Evolutionary conservation across 2,797 vertebrate species (phyloP), one percentile per base, ranked within the genome.

Genomic region (Danio aesculapii): DNA sequence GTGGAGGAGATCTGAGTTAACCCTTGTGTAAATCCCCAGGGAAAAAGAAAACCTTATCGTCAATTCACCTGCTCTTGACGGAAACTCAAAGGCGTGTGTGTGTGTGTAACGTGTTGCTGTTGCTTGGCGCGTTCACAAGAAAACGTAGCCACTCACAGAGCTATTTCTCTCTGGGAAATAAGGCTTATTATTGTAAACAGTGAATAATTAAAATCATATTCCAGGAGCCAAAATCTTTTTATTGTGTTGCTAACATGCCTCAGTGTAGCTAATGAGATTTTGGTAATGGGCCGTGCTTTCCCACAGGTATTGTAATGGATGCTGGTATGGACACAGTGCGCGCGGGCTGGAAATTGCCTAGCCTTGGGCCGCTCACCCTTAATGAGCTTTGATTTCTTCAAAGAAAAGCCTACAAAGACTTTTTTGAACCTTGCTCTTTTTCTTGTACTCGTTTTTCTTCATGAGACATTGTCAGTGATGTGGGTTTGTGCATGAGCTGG

Each of bases 211-310:
- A 66, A 87, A 70, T 68, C 57, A 69, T 85, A 72, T 82, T 82
- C 58, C 70, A 79, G 57, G 21, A 75, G 55, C 52, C 80, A 78
- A 84, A 66, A 73, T 74, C 53, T 46, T 83, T 80, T 83, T 69
- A 78, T 86, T 83, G 79, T 75, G 73, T 79, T 58, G 52, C 84
- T 80, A 69, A 79, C 81, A 82, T 82, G 82, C 77, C 70, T 66
- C 83, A 63, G 72, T 81, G 64, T 71, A 72, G 80, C 80, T 86
- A 87, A 85, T 87, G 81, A 84, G 81, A 84, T 84, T 82, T 76
- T 79, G 82, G 70, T 87, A 85, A 88, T 87, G 74, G 82, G 76
- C 64, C 80, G 64, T 84, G 52, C 63, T 81, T 44, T 85, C 85
- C 84, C 81, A 85, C 59, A 83, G 84, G 84, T 85, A 74, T 77